phyloP scores from a whole-genome alignment of 1,140 invertebrate species.

The Zaprionus inermis region DNA sequence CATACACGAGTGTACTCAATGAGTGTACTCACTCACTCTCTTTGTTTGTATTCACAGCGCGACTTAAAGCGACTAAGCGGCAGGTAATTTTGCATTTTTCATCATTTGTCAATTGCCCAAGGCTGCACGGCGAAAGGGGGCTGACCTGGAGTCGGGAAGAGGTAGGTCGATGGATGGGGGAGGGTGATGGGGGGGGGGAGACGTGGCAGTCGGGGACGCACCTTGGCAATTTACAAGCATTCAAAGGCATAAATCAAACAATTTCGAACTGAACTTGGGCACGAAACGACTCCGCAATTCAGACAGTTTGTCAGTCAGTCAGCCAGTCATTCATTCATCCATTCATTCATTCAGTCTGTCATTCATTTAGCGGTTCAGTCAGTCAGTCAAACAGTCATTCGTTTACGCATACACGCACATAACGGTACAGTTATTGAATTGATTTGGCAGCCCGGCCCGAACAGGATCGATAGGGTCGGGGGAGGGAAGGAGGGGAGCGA shows the following conservation, averaged over 20 bases:
- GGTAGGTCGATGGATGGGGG: not conserved
- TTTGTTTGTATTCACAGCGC: slow-evolving; percentile 12
- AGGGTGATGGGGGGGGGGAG: too few species aligned
- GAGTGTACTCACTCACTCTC: not conserved
- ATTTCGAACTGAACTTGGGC: slow-evolving; percentile 70
- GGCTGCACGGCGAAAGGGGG: not conserved
- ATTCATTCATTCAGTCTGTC: slow-evolving; percentile 26
- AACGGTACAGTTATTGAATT: slow-evolving; percentile 72
- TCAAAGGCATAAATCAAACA: slow-evolving; percentile 80
- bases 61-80: slow-evolving; percentile 54
- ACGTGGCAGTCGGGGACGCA: not conserved
- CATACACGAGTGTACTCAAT: not conserved
- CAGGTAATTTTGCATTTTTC: slow-evolving; percentile 75
- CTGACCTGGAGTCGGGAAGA: too few species aligned
- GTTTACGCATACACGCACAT: slow-evolving; percentile 76
- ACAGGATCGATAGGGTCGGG: not conserved
- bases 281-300: slow-evolving; percentile 38
- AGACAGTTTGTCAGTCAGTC: slow-evolving; percentile 28
- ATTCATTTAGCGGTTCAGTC: slow-evolving; percentile 57
- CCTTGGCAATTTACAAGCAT: slow-evolving; percentile 72
- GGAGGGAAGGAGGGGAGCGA: not conserved
- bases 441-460: slow-evolving; percentile 51
- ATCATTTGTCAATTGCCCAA: slow-evolving; percentile 73
- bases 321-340: slow-evolving; percentile 6
- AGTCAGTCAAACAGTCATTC: slow-evolving; percentile 59